phyloP scores from a whole-genome alignment of 2,797 vertebrate genomes.

The Dicrostonyx torquatus region DNA sequence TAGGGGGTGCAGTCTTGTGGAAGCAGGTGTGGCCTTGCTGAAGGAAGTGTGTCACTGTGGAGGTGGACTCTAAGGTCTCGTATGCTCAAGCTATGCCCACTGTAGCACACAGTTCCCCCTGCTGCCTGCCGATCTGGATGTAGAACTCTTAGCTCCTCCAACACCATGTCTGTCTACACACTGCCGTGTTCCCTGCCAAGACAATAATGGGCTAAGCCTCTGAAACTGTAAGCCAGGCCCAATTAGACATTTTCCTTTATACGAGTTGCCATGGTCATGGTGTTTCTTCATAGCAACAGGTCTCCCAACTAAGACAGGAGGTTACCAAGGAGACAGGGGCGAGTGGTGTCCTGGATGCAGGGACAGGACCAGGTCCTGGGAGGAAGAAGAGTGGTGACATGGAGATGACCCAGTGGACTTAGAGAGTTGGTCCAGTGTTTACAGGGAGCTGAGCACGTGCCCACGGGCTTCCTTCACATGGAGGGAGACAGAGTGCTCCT shows the following conservation, averaged over 20 bases:
- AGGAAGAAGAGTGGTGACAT: accelerated
- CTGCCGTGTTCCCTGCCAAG: background rate
- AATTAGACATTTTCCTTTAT: background rate
- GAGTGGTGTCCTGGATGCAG: too few species aligned
- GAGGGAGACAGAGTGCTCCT: background rate
- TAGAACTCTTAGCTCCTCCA: background rate
- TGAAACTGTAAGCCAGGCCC: background rate
- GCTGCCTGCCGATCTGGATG: background rate
- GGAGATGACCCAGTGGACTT: accelerated
- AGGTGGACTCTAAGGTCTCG: background rate
- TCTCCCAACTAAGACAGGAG: background rate
- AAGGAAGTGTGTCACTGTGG: background rate
- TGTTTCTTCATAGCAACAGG: background rate
- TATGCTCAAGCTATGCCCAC: background rate
- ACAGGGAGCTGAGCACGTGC: background rate
- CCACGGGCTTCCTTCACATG: background rate
- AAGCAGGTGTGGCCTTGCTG: background rate
- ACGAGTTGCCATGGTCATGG: background rate
- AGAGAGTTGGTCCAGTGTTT: background rate
- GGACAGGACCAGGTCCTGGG: background rate
- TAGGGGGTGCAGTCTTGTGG: background rate
- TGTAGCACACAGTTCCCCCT: background rate
- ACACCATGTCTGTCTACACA: background rate
- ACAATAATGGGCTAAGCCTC: background rate
- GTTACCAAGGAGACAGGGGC: background rate